These are phyloP conservation scores for Nixonia krombeini DNA, from an alignment of 1,140 invertebrate genomes.

Conservation along the genomic window DNA sequence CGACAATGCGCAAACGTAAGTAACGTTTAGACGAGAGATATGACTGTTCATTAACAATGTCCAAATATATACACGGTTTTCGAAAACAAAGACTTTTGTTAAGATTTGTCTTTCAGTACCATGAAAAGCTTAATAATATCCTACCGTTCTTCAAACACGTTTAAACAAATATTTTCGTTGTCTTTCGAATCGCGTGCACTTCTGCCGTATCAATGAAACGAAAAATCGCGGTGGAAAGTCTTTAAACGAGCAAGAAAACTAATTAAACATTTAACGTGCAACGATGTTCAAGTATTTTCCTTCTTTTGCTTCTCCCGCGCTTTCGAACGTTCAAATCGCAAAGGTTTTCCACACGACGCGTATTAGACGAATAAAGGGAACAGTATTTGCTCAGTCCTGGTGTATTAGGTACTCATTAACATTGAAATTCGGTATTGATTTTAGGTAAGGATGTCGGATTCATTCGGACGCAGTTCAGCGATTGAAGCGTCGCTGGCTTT, in stretches of 20 bases:
- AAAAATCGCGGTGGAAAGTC: not conserved
- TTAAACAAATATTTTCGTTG: constrained; percentile 28
- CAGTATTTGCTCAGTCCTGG: constrained; percentile 44
- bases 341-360: too few relatives aligned
- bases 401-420: constrained; percentile 45
- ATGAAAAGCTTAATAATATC: not conserved
- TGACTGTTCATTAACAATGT: too few relatives aligned
- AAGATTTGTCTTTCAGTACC: not conserved
- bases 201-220: constrained; percentile 3
- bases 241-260: too few relatives aligned
- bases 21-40: too few relatives aligned
- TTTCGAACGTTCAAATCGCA: too few relatives aligned
- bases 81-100: too few relatives aligned
- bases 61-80: too few relatives aligned
- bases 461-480: constrained; percentile 21
- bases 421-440: constrained; percentile 35
- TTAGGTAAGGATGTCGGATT: constrained; percentile 44
- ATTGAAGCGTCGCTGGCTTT: constrained; percentile 21
- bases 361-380: too few relatives aligned
- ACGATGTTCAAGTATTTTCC: not conserved
- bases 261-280: not conserved
- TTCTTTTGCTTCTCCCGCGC: too few relatives aligned
- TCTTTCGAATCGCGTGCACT: constrained; percentile 40
- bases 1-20: too few relatives aligned
- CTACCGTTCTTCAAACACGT: too few relatives aligned